Evolutionary conservation across 1,140 invertebrate species (phyloP), one percentile per base, ranked within the genome.

Genomic region (Dendroctonus valens): DNA sequence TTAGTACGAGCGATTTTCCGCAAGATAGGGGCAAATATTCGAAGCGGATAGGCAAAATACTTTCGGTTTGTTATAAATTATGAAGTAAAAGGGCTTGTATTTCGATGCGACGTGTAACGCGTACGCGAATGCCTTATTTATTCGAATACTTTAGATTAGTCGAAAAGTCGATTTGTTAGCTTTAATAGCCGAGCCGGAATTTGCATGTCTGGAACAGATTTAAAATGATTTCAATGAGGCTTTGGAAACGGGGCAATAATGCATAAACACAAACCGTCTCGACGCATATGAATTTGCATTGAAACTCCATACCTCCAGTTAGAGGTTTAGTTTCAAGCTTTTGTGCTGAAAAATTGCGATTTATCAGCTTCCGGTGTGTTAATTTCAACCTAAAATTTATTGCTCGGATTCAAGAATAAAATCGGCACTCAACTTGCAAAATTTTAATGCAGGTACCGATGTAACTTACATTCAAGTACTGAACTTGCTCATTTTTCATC

Each of bases 1-100:
- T 67, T 67, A 67, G 41, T 60, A 55, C 40, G 57, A 60, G 65
- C 55, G 65, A 67, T 67, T 52, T 59, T 59, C 57, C 14, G 7
- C 55, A 49, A 65, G 69, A 70, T 70, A 68, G 63, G 64, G 67
- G 57, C 58, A 67, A 70, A 67, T 65, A 64, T 70, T 70, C 64
- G 54, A 62, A 63, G 55, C 62, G 67, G 58, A 70, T 70, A 65
- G 60, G 60, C 60, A 48, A 66, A 61, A 70, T 69, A 66, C 63
- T 66, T 69, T 65, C 40, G 63, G 55, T 59, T 66, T 66, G 64
- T 70, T 67, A 58, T 68, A 68, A 68, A 70, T 70, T 65, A 63
- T 61, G 41, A 53, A 52, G 49, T 50, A 64, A 70, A 59, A 60
- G 68, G 68, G 55, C 48, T 53, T 44, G 55, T 57, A 38, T 58